These are phyloP conservation scores for Drosophila trapezifrons DNA, from an alignment of 1,140 invertebrate species.

Conservation along the genomic window DNA sequence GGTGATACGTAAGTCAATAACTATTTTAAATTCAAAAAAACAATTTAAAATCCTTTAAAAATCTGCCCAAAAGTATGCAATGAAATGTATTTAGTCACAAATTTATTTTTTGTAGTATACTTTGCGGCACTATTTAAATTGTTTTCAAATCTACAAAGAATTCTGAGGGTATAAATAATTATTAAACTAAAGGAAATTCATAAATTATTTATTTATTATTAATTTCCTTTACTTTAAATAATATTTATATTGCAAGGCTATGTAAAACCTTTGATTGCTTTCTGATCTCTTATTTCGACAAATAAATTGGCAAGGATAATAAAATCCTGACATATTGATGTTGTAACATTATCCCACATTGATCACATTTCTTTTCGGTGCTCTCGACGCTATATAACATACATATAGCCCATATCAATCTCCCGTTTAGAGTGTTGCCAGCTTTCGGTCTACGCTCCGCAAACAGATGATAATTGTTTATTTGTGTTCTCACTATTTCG, in stretches of 20 bases:
- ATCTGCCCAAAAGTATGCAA: background rate
- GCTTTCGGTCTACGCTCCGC: slow-evolving; percentile 16
- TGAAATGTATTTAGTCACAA: background rate
- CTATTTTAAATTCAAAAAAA: background rate
- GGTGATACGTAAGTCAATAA: background rate
- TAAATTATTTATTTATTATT: no score
- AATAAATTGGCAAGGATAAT: background rate
- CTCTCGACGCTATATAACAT: background rate
- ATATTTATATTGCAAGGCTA: no score
- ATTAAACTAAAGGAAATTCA: no score
- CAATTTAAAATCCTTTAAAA: no score
- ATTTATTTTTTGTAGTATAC: background rate
- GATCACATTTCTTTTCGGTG: slow-evolving; percentile 7
- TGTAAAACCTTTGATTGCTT: no score
- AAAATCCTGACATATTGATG: background rate
- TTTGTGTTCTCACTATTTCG: slow-evolving; percentile 32
- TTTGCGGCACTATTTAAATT: background rate
- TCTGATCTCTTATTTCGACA: background rate
- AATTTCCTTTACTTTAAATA: no score
- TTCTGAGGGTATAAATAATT: background rate
- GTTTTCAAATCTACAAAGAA: background rate
- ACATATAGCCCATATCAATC: slow-evolving; percentile 28
- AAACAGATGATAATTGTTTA: slow-evolving; percentile 51
- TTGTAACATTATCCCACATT: background rate
- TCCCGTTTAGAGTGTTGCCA: slow-evolving; percentile 6